Evolutionary conservation across 1,140 invertebrate genomes (phyloP), one percentile per base, ranked within the genome.

Genomic region (Sitobion miscanthi): DNA sequence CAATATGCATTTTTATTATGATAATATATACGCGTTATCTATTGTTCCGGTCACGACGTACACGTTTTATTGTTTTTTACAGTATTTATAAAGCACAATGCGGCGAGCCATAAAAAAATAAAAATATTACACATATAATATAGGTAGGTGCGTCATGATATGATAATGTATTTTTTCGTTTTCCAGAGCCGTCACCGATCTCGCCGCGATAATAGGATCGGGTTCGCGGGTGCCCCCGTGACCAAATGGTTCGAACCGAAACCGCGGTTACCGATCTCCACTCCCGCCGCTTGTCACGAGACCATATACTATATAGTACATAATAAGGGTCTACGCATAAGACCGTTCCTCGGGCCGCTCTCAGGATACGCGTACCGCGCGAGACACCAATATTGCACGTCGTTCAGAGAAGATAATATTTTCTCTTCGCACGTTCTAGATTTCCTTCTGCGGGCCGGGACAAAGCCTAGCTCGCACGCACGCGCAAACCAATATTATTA

Each of bases 11-110:
- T 77, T n/a, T 77, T 77, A n/a, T 77, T 77, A 77, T 77, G 4
- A 69, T 69, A 17, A n/a, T 69, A 69, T 77, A n/a, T 77, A n/a
- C n/a, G 62, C 62, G 30, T 77, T 77, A 77, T 77, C 62, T 77
- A 77, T 77, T 77, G 62, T 77, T 77, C 62, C 62, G 62, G 62
- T 77, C 62, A 77, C 62, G 62, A 77, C 62, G 62, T 77, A n/a
- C 62, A n/a, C 30, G 62, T n/a, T n/a, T 69, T 77, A 77, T 77
- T 77, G 62, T 77, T 47, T 77, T 69, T 77, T n/a, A 77, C n/a
- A 77, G n/a, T 77, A 77, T 77, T 77, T 77, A 77, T n/a, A 77
- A 77, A 77, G 20, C 30, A 77, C 62, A 77, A 77, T 77, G 30
- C 5, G n/a, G n/a, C 5, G 30, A 77, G 62, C n/a, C 62, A n/a